Base-by-base conservation (phyloP, 2,888 invertebrate genomes). In the Pheosia tremula region DNA sequence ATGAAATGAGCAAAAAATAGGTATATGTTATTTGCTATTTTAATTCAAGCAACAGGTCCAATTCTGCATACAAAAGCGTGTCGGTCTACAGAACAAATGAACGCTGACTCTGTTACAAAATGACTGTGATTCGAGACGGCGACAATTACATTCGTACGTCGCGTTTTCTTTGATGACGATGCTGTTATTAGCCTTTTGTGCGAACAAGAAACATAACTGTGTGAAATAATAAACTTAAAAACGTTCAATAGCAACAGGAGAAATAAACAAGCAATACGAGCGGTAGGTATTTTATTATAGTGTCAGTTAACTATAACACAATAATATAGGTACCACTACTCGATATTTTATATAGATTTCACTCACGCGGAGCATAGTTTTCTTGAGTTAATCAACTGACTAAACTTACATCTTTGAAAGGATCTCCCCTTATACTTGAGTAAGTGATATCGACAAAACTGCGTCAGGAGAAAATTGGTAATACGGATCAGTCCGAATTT, bases 11-110 rank as follows among this genome's bases (percentile, higher is more conserved):
- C 11, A 9, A 56, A 55, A 64, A 57, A 58, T 62, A 47, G 11
- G 3, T 5, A 47, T 24, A 59, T 59, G 49, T 59, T 60, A 66
- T 59, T 60, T 53, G 64, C 59, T 45, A 24, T 24, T 24, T 65
- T 10, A 58, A 56, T 58, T 52, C 56, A 43, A 64, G 69, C 64
- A 76, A 74, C 69, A 76, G 54, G 66, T 69, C 62, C 41, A 50
- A 56, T 56, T 37, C 1, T 60, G 24, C 50, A 45, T 58, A 39
- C 59, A 56, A 57, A 49, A 6, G 59, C 10, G 53, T 45, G 36
- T 38, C 13, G 36, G 11, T 47, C 11, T 62, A 54, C 54, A 47
- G 56, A 58, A 68, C 54, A 56, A 59, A 63, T 67, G 61, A 64
- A 57, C 49, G 61, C 63, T 59, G 62, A 64, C 50, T 63, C 47